Evolutionary conservation across 2,113 vertebrate species (phyloP).

Genomic region (Neoarius graeffei): DNA sequence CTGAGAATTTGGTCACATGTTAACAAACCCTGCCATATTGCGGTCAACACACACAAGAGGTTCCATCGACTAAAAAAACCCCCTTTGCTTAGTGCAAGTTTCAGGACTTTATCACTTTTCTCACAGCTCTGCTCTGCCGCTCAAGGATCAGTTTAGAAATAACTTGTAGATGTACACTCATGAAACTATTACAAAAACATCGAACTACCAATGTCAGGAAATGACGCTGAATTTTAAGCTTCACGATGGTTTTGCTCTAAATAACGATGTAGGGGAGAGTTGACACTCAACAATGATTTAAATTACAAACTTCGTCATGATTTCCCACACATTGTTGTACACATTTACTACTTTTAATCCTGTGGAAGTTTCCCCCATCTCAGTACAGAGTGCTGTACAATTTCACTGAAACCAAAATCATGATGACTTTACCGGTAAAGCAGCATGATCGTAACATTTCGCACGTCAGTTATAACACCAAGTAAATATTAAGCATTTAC

Average conservation of each 20-base stretch:
- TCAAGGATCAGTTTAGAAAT: background rate
- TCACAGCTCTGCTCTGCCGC: background rate
- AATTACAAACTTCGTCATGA: background rate
- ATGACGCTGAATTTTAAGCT: background rate
- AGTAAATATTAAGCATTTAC: background rate
- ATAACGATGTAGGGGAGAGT: background rate
- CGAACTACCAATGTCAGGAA: background rate
- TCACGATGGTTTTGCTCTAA: background rate
- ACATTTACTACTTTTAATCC: background rate
- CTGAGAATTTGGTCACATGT: background rate
- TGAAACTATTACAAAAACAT: background rate
- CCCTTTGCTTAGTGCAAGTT: background rate
- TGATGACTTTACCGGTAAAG: background rate
- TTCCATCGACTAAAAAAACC: background rate
- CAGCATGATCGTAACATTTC: background rate
- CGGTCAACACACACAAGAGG: background rate
- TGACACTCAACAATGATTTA: background rate
- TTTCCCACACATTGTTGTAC: too few relatives aligned
- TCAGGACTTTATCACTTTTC: background rate
- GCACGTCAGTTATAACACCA: background rate
- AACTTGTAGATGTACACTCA: background rate
- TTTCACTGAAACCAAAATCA: background rate
- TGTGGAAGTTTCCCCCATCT: background rate
- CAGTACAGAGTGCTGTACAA: background rate
- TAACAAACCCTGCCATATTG: too few relatives aligned